These are phyloP conservation scores for Furcifer pardalis DNA, from an alignment of 2,797 vertebrate species.

Conservation along the genomic window DNA sequence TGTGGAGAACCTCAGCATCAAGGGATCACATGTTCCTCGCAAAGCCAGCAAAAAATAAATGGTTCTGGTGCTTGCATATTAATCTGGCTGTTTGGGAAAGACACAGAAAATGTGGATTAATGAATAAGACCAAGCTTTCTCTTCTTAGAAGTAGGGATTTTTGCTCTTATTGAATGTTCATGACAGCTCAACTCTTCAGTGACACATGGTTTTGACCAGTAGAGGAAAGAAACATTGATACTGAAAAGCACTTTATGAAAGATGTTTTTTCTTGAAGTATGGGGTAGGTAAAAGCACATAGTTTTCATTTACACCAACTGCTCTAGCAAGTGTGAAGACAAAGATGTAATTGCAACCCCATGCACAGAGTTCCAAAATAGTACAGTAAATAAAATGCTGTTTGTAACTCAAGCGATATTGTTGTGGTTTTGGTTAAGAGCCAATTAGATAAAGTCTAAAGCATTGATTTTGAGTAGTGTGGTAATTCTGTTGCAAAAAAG, in stretches of 20 bases:
- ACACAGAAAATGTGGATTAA: constrained; percentile 67
- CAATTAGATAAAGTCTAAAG: not conserved
- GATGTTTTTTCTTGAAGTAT: not conserved
- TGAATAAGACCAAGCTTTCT: constrained; percentile 70
- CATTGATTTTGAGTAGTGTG: not conserved
- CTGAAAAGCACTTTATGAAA: constrained; percentile 63
- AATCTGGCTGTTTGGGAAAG: constrained; percentile 50
- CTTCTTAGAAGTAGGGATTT: constrained; percentile 47
- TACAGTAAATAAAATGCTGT: constrained; percentile 8
- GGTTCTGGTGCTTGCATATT: constrained; percentile 44
- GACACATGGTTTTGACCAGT: constrained; percentile 38
- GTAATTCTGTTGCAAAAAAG: too few relatives aligned
- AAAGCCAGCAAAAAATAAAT: constrained; percentile 80
- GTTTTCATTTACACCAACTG: constrained; percentile 1
- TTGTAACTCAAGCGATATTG: constrained; percentile 16
- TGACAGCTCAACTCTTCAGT: constrained; percentile 19
- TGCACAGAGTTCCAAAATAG: constrained; percentile 19
- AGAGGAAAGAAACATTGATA: constrained; percentile 42
- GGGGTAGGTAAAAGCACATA: not conserved
- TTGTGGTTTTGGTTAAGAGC: constrained; percentile 15
- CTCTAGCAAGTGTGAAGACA: constrained; percentile 21
- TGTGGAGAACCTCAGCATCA: constrained; percentile 71
- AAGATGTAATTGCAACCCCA: constrained; percentile 3
- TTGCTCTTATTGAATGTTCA: constrained; percentile 51
- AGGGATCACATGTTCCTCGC: constrained; percentile 70